Conservation (phyloP, 2,888 invertebrate genomes). For the Tanypteryx hageni region DNA sequence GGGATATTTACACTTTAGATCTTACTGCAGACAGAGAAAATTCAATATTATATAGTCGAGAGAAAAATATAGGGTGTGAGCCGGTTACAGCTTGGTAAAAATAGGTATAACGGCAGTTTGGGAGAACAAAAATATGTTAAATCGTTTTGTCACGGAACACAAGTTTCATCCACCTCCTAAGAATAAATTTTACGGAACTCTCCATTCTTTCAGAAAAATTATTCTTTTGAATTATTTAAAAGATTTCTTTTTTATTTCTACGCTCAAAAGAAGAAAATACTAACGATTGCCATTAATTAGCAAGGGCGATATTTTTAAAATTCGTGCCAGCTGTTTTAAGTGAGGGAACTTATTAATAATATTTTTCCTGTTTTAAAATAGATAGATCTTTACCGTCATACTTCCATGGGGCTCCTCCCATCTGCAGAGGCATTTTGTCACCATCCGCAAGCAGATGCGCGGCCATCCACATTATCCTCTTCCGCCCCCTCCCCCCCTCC, state of each 20-base stretch:
- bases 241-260: neutral
- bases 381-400: neutral
- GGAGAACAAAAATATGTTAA: too few species aligned
- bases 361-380: constrained; percentile 17
- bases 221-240: too few species aligned
- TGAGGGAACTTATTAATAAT: constrained; percentile 14
- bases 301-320: neutral
- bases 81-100: too few species aligned
- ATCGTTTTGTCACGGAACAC: too few species aligned
- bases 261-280: neutral
- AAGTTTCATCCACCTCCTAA: too few species aligned
- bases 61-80: too few species aligned
- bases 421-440: constrained; percentile 19
- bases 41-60: too few species aligned
- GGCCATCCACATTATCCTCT: neutral
- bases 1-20: too few species aligned
- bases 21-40: too few species aligned
- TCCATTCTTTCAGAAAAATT: neutral
- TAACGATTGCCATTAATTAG: constrained; percentile 5
- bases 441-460: neutral
- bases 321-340: constrained; percentile 1
- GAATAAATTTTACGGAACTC: too few species aligned
- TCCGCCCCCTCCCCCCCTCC: neutral
- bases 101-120: too few species aligned
- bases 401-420: neutral